Evolutionary conservation across 2,888 invertebrate species (phyloP), one percentile per base, ranked within the genome.

Genomic region (Ormyrus labotus): DNA sequence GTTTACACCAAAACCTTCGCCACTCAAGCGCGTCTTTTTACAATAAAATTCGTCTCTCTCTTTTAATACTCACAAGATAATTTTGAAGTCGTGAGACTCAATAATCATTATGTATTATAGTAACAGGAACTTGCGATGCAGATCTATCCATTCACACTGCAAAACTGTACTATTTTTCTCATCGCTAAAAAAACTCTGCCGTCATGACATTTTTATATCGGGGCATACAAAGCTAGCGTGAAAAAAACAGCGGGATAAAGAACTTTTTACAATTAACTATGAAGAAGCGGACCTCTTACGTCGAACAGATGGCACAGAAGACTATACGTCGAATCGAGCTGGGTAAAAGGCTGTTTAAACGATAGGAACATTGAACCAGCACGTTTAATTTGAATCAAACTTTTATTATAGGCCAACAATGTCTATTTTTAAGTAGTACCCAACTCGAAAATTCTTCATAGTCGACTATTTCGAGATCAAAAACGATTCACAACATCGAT

Each of bases 81-180:
- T 75, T 78, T 75, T 58, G 7, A 71, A 75, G 34, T 74, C n/a
- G 9, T 11, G 9, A 50, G 34, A 58, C 13, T 75, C 90, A 90
- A 90, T 89, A 89, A 90, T 88, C 86, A 89, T 90, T 85, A 90
- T 90, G 90, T 90, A 90, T 90, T 90, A 90, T 90, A 90, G 90
- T 87, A 87, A 34, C 78, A 13, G 86, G 87, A 85, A 87, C 86
- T 86, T 83, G 84, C 85, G 85, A 85, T 86, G 84, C 84, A 83
- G 80, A 85, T 34, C 34, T 85, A 85, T 87, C 85, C 90, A 90
- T 84, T 88, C 90, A 89, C 87, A 80, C 77, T 85, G 85, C 87
- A 77, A 75, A 34, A 64, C 65, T 34, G 70, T 79, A 34, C 70
- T 78, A 67, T 63, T 34, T 34, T 34, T 71, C 70, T 76, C 61